Conservation (phyloP, 2,797 vertebrate genomes). For the Pelobates cultripes region DNA sequence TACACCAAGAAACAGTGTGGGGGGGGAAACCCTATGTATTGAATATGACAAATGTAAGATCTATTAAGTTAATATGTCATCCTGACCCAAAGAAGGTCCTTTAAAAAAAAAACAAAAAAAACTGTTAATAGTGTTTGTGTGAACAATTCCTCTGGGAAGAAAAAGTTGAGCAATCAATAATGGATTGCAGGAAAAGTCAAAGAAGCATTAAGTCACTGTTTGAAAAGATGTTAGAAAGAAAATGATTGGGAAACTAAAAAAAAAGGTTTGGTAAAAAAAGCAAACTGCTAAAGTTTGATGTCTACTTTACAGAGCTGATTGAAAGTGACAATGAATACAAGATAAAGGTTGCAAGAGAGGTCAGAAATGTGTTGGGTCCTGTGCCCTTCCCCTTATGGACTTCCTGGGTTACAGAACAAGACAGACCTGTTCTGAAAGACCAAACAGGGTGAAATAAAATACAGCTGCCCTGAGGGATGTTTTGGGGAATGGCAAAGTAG, state of each 20-base stretch:
- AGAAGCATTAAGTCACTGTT: neutral
- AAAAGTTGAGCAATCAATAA: neutral
- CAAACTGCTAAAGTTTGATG: neutral
- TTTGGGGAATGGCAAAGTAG: conserved; percentile 6
- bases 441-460: conserved; percentile 28
- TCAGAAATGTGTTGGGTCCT: neutral
- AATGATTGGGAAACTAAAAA: no score
- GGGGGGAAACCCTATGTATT: neutral
- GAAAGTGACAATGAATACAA: neutral
- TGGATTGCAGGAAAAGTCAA: neutral
- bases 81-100: neutral
- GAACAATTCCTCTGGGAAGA: neutral
- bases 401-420: conserved; percentile 39
- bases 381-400: conserved; percentile 22
- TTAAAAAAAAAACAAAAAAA: neutral
- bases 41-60: no score
- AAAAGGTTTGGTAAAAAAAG: no score
- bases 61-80: no score
- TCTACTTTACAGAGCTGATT: neutral
- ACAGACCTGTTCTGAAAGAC: conserved; percentile 40
- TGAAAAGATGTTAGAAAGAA: no score
- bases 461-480: conserved; percentile 32
- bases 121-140: neutral
- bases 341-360: neutral
- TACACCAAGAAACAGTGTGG: conserved; percentile 64